Evolutionary conservation across 2,888 invertebrate species (phyloP), one percentile per base, ranked within the genome.

Genomic region (Ectemnius continuus): DNA sequence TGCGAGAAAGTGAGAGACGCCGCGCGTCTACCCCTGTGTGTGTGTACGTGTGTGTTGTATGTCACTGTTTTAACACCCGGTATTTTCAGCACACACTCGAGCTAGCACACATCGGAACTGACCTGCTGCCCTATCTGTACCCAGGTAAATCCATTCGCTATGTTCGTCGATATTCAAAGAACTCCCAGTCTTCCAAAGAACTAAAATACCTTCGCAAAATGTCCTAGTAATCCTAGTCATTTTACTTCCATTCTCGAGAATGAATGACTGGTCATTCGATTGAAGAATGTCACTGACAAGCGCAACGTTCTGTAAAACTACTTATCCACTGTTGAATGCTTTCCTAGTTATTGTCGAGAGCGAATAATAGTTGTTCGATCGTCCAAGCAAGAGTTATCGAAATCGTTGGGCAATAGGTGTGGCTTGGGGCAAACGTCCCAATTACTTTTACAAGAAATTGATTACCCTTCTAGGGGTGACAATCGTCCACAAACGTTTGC

Each of bases 111-210:
- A 36, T 36, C 8, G 36, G 83, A 84, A 81, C 78, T 83, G 83
- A 86, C 83, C 87, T 80, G 84, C 82, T 86, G 85, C 85, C 87
- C 86, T 81, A 87, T 86, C 86, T 85, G 84, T 85, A 80, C 78
- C 67, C 72, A 80, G 85, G 85, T 81, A 82, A 85, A 84, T 71
- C 75, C 76, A 84, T 85, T 82, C 76, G 61, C 69, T 86, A 86
- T 85, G 86, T 88, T 88, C 85, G 75, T 74, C 79, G 81, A 82
- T 70, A 71, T 72, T 72, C 66, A 70, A 62, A 69, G 68, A 75
- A 74, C 67, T 73, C 72, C 61, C 61, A 23, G 11, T 65, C 61
- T 65, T 72, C 61, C 62, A 46, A 57, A 64, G 64, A 61, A 67
- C 58, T 46, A 36, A 2, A 36, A 36, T 36, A 6, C 36, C 36